Base-by-base conservation (phyloP, 2,888 invertebrate species). In the Perizoma affinitatum region DNA sequence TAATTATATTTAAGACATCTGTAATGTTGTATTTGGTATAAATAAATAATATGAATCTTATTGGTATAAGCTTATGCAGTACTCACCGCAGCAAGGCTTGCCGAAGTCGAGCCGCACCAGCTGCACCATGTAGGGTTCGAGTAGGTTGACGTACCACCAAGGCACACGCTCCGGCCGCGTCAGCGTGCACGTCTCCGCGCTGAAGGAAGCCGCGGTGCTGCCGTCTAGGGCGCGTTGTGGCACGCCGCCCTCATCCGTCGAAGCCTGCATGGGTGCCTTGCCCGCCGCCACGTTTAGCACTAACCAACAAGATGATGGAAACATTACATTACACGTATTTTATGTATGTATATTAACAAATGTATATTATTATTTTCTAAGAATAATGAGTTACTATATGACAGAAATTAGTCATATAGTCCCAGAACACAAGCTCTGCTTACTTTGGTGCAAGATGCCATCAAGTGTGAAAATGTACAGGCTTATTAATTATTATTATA, bases 81-180 rank as follows among this genome's bases (percentile, higher is more conserved):
- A 44, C 96, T 96, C 88, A 97, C 97, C 97, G 83, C 98, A 98
- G 79, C 97, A 97, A 33, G 97, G 95, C 83, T 96, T 97, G 64
- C 98, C 98, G 79, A 98, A 98, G 92, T 98, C 98, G 61, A 98
- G 90, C 47, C 98, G 93, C 35, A 98, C 98, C 61, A 98, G 93
- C 83, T 98, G 98, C 63, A 98, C 97, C 97, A 98, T 98, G 85
- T 98, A 98, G 0, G 98, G 98, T 81, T 98, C 98, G 65, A 98
- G 93, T 0, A 98, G 94, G 87, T 98, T 98, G 74, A 98, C 98
- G 88, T 98, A 98, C 97, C 98, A 98, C 98, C 98, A 98, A 3
- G 98, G 97, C 36, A 95, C 94, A n/a, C 95, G 90, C 84, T 98
- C 98, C 0, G 95, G 83, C 84, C 96, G 96, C 0, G 97, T 97